phyloP scores from a whole-genome alignment of 2,797 vertebrate species.

The Oryzias dopingdopingensis region DNA sequence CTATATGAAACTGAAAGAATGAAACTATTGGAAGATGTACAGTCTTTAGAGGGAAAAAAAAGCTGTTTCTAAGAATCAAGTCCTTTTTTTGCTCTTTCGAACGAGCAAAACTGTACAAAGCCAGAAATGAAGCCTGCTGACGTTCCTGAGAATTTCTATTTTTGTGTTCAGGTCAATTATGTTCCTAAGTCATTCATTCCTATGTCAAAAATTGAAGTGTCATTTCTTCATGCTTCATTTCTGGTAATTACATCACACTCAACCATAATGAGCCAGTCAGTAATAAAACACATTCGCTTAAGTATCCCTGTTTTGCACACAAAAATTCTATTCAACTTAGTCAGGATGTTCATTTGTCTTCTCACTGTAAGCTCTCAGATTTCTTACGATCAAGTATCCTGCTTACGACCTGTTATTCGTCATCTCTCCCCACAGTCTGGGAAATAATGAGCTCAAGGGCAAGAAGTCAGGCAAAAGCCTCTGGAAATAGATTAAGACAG shows the following conservation, averaged over 20 bases:
- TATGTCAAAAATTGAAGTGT: no score
- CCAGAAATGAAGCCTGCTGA: no score
- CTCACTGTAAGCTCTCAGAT: conserved; percentile 28
- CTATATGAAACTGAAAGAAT: no score
- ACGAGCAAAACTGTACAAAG: no score
- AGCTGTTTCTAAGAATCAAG: no score
- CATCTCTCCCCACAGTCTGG: conserved; percentile 57
- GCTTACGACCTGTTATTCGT: conserved; percentile 65
- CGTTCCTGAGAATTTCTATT: no score
- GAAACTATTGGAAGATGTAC: no score
- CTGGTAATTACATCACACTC: background rate
- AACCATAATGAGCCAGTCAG: conserved; percentile 13
- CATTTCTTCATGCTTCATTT: background rate
- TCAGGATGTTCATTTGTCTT: conserved; percentile 42
- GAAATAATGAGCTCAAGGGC: conserved; percentile 63
- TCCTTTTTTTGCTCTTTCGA: no score
- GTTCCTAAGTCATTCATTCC: no score
- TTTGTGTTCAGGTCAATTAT: no score
- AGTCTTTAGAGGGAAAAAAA: no score
- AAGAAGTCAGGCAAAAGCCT: conserved; percentile 61
- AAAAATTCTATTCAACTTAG: conserved; percentile 11
- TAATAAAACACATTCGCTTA: conserved; percentile 16
- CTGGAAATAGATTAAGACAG: conserved; percentile 74
- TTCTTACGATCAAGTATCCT: conserved; percentile 39
- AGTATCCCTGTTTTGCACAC: conserved; percentile 13